Conservation (phyloP, 92 coral and sea anemone species). For the Nematostella vectensis region DNA sequence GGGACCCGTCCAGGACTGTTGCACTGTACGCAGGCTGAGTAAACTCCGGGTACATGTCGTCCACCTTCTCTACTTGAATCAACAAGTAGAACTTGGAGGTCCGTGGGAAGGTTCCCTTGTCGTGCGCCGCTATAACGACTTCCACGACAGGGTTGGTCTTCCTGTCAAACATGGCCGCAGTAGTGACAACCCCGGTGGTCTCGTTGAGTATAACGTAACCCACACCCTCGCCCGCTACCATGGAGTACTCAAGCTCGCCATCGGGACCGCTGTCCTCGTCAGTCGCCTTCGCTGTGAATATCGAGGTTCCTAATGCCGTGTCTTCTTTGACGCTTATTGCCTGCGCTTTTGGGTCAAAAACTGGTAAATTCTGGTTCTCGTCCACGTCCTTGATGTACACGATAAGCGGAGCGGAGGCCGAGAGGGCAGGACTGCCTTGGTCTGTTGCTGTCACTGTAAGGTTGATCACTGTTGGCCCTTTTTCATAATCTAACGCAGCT, state of each 20-base stretch:
- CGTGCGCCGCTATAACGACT: slow-evolving; percentile 48
- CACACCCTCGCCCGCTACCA: slow-evolving; percentile 48
- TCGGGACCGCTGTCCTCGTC: slow-evolving; percentile 46
- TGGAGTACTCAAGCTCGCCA: slow-evolving; percentile 44
- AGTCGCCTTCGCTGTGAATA: slow-evolving; percentile 37
- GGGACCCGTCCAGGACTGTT: slow-evolving; percentile 56
- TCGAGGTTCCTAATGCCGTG: slow-evolving; percentile 27
- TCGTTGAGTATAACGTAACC: slow-evolving; percentile 42
- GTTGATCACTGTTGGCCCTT: slow-evolving; percentile 15
- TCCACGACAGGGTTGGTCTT: slow-evolving; percentile 43
- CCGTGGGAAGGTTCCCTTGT: slow-evolving; percentile 39
- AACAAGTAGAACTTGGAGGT: slow-evolving; percentile 33
- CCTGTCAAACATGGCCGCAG: slow-evolving; percentile 45
- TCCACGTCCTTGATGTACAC: slow-evolving; percentile 46
- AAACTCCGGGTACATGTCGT: slow-evolving; percentile 57
- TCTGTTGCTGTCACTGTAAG: slow-evolving; percentile 55
- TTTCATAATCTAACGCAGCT: slow-evolving; percentile 28
- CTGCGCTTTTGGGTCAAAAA: slow-evolving; percentile 26
- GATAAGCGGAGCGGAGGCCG: slow-evolving; percentile 26
- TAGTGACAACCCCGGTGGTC: slow-evolving; percentile 49
- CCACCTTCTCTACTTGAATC: slow-evolving; percentile 35
- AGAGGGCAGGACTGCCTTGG: slow-evolving; percentile 40
- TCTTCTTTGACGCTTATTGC: slow-evolving; percentile 28
- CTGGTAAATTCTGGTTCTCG: slow-evolving; percentile 42
- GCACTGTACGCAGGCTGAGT: slow-evolving; percentile 41